phyloP scores from a whole-genome alignment of 2,888 invertebrate species.

The Metalampra italica region DNA sequence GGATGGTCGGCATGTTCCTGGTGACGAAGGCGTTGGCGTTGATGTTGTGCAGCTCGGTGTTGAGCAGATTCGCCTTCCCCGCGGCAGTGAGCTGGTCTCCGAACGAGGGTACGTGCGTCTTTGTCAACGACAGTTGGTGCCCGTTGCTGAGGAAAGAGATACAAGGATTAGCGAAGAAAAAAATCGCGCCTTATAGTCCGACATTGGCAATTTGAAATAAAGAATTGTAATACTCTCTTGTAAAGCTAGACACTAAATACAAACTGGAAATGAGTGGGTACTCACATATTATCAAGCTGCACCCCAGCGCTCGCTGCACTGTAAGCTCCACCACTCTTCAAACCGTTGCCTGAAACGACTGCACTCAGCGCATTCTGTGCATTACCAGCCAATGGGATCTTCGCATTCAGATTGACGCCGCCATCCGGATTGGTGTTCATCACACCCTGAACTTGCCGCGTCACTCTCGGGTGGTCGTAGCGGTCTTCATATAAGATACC shows the following conservation, averaged over 20 bases:
- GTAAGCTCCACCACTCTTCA: background rate
- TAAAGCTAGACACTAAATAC: too few species aligned
- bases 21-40: slow-evolving; percentile 35
- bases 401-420: slow-evolving; percentile 11
- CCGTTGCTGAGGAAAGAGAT: slow-evolving; percentile 23
- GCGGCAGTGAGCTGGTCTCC: slow-evolving; percentile 33
- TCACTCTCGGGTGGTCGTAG: background rate
- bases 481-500: background rate
- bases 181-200: background rate
- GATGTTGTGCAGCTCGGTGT: slow-evolving; percentile 32
- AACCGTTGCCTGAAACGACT: slow-evolving; percentile 3
- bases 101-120: slow-evolving; percentile 26
- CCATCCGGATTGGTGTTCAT: slow-evolving; percentile 18
- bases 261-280: slow-evolving; percentile 2
- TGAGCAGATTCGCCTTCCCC: slow-evolving; percentile 26
- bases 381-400: slow-evolving; percentile 15
- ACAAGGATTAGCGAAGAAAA: background rate
- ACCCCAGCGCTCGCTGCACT: slow-evolving; percentile 27
- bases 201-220: background rate
- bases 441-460: slow-evolving; percentile 1
- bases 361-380: slow-evolving; percentile 16
- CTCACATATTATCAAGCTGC: slow-evolving; percentile 35
- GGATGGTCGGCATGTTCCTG: slow-evolving; percentile 27
- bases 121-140: slow-evolving; percentile 27
- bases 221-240: too few species aligned